Evolutionary conservation across 2,113 vertebrate species (phyloP).

Genomic region (Etheostoma spectabile): DNA sequence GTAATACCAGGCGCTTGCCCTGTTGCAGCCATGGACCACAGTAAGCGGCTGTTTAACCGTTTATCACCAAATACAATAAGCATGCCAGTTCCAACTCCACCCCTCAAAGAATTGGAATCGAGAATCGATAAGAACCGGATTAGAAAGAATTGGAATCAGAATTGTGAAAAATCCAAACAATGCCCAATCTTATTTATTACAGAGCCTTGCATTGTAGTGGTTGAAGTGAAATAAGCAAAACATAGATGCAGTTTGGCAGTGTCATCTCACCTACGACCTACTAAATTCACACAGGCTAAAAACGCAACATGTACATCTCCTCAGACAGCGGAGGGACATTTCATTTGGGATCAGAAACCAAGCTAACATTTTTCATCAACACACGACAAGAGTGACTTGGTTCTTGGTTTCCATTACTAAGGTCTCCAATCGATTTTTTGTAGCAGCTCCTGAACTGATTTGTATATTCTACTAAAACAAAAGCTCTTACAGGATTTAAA

Average conservation of each 20-base stretch:
- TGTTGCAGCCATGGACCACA: too few species aligned
- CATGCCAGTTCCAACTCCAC: too few species aligned
- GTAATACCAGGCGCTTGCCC: too few species aligned
- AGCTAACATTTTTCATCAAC: constrained; percentile 24
- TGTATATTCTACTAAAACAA: constrained; percentile 47
- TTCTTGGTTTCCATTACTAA: constrained; percentile 44
- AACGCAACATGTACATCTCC: constrained; percentile 23
- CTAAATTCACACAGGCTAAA: constrained; percentile 37
- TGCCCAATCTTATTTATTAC: neutral
- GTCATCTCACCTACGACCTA: constrained; percentile 55
- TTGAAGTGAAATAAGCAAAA: constrained; percentile 55
- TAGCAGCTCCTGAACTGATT: constrained; percentile 53
- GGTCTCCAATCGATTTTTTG: constrained; percentile 14
- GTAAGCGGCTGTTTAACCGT: too few species aligned
- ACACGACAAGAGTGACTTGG: constrained; percentile 30
- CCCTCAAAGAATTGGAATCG: too few species aligned
- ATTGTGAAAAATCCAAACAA: too few species aligned
- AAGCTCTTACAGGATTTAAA: constrained; percentile 24
- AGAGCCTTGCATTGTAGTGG: constrained; percentile 38
- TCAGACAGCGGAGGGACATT: constrained; percentile 13
- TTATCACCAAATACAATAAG: too few species aligned
- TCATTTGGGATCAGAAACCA: constrained; percentile 28
- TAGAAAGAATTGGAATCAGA: too few species aligned
- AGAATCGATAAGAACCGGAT: too few species aligned
- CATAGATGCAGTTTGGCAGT: constrained; percentile 69